Conservation (phyloP, 2,888 invertebrate genomes). For the Cyaniris semiargus region DNA sequence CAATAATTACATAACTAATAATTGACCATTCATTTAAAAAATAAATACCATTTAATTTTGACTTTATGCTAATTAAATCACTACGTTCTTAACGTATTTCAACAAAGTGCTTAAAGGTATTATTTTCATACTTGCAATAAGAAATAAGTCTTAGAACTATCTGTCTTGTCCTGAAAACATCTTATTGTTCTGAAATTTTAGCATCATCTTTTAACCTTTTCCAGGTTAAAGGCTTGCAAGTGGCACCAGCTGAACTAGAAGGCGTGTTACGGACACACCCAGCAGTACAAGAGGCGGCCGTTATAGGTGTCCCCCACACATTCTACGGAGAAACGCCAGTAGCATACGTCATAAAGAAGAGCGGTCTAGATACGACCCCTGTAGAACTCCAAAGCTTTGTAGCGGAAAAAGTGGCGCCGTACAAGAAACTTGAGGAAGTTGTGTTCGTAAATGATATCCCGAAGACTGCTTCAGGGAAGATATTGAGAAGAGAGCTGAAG, state of each 20-base stretch:
- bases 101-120: too few relatives aligned
- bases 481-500: constrained; percentile 84
- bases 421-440: constrained; percentile 86
- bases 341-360: constrained; percentile 85
- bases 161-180: neutral
- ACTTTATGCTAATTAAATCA: too few relatives aligned
- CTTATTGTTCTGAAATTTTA: too few relatives aligned
- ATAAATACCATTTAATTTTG: too few relatives aligned
- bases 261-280: constrained; percentile 87
- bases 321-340: constrained; percentile 88
- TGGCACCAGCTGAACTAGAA: constrained; percentile 94
- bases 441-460: constrained; percentile 86
- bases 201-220: neutral
- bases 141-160: neutral
- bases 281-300: constrained; percentile 89
- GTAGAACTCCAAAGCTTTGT: constrained; percentile 78
- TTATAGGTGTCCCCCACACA: constrained; percentile 88
- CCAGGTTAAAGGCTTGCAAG: constrained; percentile 86
- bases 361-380: constrained; percentile 66
- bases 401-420: constrained; percentile 86
- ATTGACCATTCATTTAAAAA: too few relatives aligned
- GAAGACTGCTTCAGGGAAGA: constrained; percentile 89
- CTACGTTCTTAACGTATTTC: too few relatives aligned
- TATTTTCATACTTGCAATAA: too few relatives aligned
- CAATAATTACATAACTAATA: too few relatives aligned